These are phyloP conservation scores for Dissostichus mawsoni DNA, from an alignment of 2,113 vertebrate genomes.

Conservation along the genomic window DNA sequence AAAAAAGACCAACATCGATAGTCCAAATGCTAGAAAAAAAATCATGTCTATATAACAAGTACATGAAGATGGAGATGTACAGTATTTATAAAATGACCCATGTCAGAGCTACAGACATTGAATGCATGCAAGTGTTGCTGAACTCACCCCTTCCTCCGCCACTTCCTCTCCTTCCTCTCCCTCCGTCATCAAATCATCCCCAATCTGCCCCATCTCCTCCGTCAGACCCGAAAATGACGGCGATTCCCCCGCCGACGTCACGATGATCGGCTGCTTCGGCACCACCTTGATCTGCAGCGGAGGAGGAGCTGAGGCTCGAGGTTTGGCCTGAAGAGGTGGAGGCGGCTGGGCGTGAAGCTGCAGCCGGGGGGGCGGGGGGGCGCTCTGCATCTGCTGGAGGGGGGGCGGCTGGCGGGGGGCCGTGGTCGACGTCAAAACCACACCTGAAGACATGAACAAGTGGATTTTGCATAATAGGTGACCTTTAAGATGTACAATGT, in stretches of 20 bases:
- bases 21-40: too few relatives aligned
- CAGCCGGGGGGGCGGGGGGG: constrained; percentile 82
- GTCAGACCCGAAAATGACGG: constrained; percentile 42
- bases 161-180: constrained; percentile 64
- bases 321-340: constrained; percentile 84
- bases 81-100: too few relatives aligned
- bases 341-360: constrained; percentile 84
- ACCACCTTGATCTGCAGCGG: constrained; percentile 80
- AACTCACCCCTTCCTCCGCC: constrained; percentile 77
- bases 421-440: constrained; percentile 78
- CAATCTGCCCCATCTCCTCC: constrained; percentile 75
- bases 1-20: too few relatives aligned
- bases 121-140: neutral
- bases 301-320: constrained; percentile 65
- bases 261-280: constrained; percentile 80
- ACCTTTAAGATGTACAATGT: too few relatives aligned
- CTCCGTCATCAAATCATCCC: constrained; percentile 30
- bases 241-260: constrained; percentile 71
- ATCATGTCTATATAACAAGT: too few relatives aligned
- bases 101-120: too few relatives aligned
- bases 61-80: too few relatives aligned
- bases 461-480: too few relatives aligned
- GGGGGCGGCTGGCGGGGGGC: constrained; percentile 89
- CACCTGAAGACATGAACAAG: constrained; percentile 63
- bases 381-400: constrained; percentile 88